Conservation (phyloP, 2,113 vertebrate genomes). For the Gallinago paraguaiae region DNA sequence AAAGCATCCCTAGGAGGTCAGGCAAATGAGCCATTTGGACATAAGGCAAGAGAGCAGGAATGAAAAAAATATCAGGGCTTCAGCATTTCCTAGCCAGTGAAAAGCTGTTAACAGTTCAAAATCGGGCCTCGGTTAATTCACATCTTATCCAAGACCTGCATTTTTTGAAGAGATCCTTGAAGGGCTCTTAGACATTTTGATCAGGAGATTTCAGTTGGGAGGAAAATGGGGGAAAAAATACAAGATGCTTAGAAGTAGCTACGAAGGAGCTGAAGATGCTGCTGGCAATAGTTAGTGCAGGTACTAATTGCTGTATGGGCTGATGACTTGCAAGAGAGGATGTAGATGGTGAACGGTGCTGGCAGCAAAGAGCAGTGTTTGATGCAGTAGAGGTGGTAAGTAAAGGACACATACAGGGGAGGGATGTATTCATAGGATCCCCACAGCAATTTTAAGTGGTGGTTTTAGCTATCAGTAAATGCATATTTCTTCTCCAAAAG, state of each 20-base stretch:
- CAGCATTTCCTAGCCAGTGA: background rate
- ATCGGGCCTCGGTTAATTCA: background rate
- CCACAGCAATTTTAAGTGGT: background rate
- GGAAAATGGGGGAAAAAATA: background rate
- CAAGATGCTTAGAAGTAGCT: background rate
- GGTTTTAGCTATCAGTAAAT: background rate
- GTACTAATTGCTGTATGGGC: background rate
- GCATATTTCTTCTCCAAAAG: background rate
- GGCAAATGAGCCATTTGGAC: constrained; percentile 14
- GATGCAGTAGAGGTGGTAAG: background rate
- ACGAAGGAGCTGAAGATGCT: background rate
- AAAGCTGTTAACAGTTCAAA: background rate
- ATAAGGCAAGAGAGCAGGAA: background rate
- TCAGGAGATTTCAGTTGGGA: background rate
- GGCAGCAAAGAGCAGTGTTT: background rate
- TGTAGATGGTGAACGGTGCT: background rate
- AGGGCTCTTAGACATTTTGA: background rate
- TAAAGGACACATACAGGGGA: background rate
- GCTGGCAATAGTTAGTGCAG: background rate
- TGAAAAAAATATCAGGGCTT: background rate
- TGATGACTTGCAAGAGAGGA: background rate
- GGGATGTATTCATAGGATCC: background rate
- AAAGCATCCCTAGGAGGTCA: background rate
- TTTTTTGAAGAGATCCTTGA: background rate
- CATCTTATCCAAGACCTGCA: background rate